Evolutionary conservation across 2,797 vertebrate genomes (phyloP).

Genomic region (Rhynchonycteris naso): DNA sequence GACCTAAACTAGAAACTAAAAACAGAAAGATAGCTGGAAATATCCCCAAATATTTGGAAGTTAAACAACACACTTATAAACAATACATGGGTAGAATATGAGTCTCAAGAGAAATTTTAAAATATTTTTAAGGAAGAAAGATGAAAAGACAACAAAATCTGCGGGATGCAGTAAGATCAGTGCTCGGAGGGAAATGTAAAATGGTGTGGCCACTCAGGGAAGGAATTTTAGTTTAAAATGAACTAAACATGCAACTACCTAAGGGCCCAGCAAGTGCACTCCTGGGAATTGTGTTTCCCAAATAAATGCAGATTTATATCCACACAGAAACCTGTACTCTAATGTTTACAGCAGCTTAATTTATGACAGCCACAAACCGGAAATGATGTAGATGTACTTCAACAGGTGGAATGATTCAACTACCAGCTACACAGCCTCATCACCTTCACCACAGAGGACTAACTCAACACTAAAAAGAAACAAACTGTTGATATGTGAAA

Average conservation of each 20-base stretch:
- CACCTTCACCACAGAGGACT: neutral
- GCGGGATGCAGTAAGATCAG: neutral
- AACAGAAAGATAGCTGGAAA: neutral
- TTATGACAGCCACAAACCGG: neutral
- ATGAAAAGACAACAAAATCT: neutral
- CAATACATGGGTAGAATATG: neutral
- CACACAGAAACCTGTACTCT: neutral
- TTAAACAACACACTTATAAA: neutral
- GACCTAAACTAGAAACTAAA: conserved; percentile 14
- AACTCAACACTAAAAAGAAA: neutral
- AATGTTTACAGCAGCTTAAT: neutral
- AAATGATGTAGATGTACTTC: neutral
- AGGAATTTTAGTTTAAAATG: neutral
- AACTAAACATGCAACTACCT: neutral
- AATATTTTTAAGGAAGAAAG: conserved; percentile 53
- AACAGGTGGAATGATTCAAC: neutral
- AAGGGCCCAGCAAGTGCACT: neutral
- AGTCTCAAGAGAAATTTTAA: neutral
- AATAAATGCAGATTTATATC: neutral
- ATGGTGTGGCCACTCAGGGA: neutral
- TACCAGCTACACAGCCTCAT: accelerated
- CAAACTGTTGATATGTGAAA: neutral
- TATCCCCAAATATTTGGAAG: neutral
- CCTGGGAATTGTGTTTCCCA: neutral
- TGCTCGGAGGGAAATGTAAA: neutral